Conservation (phyloP, 2,797 vertebrate genomes). For the Schizopygopsis pylzovi region DNA sequence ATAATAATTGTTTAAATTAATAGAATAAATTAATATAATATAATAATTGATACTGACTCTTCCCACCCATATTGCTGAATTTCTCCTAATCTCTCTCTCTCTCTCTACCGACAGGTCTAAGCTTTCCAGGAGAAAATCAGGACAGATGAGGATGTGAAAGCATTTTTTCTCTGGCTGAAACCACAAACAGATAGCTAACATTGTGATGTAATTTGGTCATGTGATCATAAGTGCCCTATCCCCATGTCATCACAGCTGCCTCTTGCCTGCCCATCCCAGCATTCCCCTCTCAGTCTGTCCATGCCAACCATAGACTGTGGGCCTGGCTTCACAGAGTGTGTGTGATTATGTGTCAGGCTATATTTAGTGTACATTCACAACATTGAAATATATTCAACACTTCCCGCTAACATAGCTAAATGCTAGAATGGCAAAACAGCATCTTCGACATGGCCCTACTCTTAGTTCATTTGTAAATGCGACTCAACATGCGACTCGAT, state of each 20-base stretch:
- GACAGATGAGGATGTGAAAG: conserved; percentile 91
- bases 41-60: too few relatives aligned
- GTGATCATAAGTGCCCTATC: conserved; percentile 52
- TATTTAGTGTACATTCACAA: conserved; percentile 50
- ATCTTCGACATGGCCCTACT: conserved; percentile 31
- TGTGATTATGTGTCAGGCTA: conserved; percentile 35
- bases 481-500: conserved; percentile 11
- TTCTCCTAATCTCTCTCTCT: neutral
- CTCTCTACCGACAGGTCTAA: conserved; percentile 84
- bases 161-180: conserved; percentile 42
- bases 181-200: conserved; percentile 27
- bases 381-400: conserved; percentile 29
- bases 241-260: conserved; percentile 53
- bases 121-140: conserved; percentile 93
- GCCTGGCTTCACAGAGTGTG: conserved; percentile 29
- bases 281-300: conserved; percentile 20
- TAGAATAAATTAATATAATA: too few relatives aligned
- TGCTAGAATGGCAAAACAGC: conserved; percentile 43
- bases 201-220: conserved; percentile 60
- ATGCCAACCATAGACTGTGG: conserved; percentile 40
- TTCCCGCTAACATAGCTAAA: conserved; percentile 40
- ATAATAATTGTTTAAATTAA: too few relatives aligned
- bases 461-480: conserved; percentile 55
- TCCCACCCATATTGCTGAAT: neutral
- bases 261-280: conserved; percentile 42